phyloP scores from a whole-genome alignment of 2,888 invertebrate species.

The Pecten maximus region DNA sequence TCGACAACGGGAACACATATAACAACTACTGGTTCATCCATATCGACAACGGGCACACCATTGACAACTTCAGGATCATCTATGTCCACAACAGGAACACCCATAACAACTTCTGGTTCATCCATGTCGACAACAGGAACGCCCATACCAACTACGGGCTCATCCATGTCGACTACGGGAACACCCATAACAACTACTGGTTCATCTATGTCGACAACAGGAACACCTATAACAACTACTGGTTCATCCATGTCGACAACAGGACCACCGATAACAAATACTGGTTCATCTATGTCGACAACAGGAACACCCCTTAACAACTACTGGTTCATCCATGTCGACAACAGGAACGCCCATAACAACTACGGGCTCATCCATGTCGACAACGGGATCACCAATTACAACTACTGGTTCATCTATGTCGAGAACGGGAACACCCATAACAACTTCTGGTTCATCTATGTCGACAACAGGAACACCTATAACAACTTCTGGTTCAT shows the following conservation, averaged over 20 bases:
- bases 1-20: neutral
- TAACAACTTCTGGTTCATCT: too few species aligned
- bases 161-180: neutral
- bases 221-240: neutral
- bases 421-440: too few species aligned
- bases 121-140: neutral
- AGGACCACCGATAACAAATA: neutral
- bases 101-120: neutral
- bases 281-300: neutral
- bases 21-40: neutral
- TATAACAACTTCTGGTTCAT: too few species aligned
- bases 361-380: too few species aligned
- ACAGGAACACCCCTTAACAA: too few species aligned
- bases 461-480: too few species aligned
- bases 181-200: neutral
- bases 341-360: too few species aligned
- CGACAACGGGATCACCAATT: too few species aligned
- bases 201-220: neutral
- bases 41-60: neutral
- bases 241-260: neutral
- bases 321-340: too few species aligned
- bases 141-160: neutral
- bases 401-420: too few species aligned
- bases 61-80: neutral
- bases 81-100: neutral